Base-by-base conservation (phyloP, 2,888 invertebrate species). In the Apoda limacodes region DNA sequence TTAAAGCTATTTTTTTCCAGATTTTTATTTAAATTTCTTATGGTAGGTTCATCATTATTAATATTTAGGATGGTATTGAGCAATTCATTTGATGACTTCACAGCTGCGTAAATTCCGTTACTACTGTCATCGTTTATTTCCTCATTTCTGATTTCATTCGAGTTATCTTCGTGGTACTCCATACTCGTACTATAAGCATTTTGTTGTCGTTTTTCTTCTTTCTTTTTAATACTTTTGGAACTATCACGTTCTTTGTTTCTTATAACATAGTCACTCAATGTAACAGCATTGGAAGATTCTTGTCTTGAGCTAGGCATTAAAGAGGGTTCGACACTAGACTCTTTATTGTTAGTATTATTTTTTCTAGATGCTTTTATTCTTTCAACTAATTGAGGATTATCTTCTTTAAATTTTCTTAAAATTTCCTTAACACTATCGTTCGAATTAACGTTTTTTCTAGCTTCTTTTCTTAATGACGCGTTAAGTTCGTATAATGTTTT, bases 401-500 rank as follows among this genome's bases (percentile, higher is more conserved):
- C 49, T 19, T 36, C 43, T 58, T 62, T 76, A 22, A 81, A 80
- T 34, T 57, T 54, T 13, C 45, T 43, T 13, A 80, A 13, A 2
- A 70, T 46, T 26, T 46, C 37, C 30, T 50, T 53, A 4, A 53
- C 39, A 9, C 26, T 31, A 7, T 50, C 55, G 15, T 57, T 48
- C 2, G 46, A 33, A 9, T 57, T 46, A 6, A 37, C 36, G 5
- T 55, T 45, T 43, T 55, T 67, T 36, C 71, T 55, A 9, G 34
- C 47, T 48, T 63, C 64, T 33, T 62, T 46, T 42, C 48, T 55
- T 27, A 80, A 43, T 19, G 66, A 58, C 24, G 72, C 62, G 39
- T 72, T 62, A 0, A 82, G 41, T 32, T 64, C 52, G 37, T 81
- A 81, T 15, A 82, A 37, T 4, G 43, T 22, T 39, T 45, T 46